These are phyloP conservation scores for Drosophila serrata DNA, from an alignment of 1,140 invertebrate species.

Conservation along the genomic window DNA sequence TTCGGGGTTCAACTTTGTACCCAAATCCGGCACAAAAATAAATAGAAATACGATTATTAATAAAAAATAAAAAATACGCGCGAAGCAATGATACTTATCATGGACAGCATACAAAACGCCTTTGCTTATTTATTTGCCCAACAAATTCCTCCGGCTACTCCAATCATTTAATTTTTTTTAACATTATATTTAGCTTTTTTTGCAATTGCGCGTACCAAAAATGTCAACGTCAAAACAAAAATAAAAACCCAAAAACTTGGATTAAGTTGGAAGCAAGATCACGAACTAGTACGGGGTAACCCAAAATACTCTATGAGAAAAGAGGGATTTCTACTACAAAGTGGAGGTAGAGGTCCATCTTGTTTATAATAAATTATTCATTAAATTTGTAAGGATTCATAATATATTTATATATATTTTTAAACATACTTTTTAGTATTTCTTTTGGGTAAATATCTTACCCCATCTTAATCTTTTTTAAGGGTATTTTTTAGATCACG, in stretches of 20 bases:
- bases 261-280: slow-evolving; percentile 37
- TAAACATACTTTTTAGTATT: too few species aligned
- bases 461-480: neutral
- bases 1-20: slow-evolving; percentile 26
- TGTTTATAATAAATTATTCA: neutral
- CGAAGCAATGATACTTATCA: slow-evolving; percentile 54
- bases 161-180: slow-evolving; percentile 40
- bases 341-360: neutral
- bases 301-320: slow-evolving; percentile 11
- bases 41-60: slow-evolving; percentile 36
- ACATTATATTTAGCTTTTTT: slow-evolving; percentile 37
- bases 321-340: neutral
- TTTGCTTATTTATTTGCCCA: slow-evolving; percentile 57
- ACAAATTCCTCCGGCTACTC: slow-evolving; percentile 48
- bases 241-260: slow-evolving; percentile 13
- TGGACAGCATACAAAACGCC: slow-evolving; percentile 40
- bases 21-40: slow-evolving; percentile 25
- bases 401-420: neutral
- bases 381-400: too few species aligned
- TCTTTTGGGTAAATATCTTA: neutral
- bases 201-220: slow-evolving; percentile 61
- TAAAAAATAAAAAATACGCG: slow-evolving; percentile 15
- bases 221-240: slow-evolving; percentile 43
- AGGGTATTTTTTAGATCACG: neutral
- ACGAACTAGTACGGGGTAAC: slow-evolving; percentile 21